Percentiles rank a stretch among this genome's conserved stretches.
Evolutionary conservation across 2,113 vertebrate species (phyloP).

Genomic region (Limnothrissa miodon): DNA sequence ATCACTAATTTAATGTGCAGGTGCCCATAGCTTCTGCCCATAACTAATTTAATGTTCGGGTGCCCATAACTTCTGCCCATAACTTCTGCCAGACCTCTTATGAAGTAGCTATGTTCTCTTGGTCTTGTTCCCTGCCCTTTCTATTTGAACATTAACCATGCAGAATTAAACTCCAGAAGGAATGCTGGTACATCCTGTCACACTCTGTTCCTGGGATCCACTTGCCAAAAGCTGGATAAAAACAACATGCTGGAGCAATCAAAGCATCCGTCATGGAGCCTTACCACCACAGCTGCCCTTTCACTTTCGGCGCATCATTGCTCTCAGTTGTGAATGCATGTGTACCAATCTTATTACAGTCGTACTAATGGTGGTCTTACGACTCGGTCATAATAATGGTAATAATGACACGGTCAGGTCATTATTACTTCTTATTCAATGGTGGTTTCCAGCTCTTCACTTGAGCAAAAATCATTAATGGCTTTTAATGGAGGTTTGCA

Average conservation of each 20-base stretch:
- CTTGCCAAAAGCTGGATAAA: background rate
- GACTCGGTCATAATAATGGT: no score
- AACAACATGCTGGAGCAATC: background rate
- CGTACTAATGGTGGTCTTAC: background rate
- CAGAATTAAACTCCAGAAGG: background rate
- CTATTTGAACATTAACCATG: background rate
- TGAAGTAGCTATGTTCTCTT: background rate
- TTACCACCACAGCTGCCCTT: background rate
- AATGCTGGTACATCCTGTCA: constrained; percentile 10
- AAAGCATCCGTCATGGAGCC: background rate
- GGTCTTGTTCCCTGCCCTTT: background rate
- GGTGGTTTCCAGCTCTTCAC: background rate
- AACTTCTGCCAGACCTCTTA: background rate
- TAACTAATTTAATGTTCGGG: background rate
- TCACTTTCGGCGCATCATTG: background rate
- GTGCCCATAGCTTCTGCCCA: background rate
- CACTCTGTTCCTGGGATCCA: constrained; percentile 26
- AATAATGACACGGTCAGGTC: background rate
- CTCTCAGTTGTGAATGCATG: background rate
- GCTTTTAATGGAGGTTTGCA: background rate
- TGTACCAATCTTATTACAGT: background rate
- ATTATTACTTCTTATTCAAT: background rate
- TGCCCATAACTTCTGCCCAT: background rate
- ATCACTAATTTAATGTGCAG: background rate
- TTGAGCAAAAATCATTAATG: background rate